phyloP scores from a whole-genome alignment of 2,113 vertebrate genomes.

The Labeo rohita region DNA sequence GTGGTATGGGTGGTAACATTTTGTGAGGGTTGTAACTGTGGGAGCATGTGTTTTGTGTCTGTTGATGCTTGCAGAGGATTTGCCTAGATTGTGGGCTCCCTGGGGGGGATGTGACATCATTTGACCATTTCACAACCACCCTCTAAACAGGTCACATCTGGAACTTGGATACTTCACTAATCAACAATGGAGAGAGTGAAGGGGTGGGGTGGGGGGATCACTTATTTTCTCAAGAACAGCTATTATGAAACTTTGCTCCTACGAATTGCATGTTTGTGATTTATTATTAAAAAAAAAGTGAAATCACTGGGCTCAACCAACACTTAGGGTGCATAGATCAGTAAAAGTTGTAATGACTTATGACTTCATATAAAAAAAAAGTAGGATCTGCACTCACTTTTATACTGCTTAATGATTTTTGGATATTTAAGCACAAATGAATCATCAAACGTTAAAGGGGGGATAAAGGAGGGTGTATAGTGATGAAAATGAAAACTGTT shows the following conservation, averaged over 20 bases:
- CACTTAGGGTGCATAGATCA: no score
- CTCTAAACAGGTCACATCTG: constrained; percentile 50
- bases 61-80: background rate
- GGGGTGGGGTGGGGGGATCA: background rate
- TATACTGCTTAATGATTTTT: no score
- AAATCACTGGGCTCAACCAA: no score
- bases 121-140: background rate
- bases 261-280: background rate
- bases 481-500: no score
- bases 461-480: no score
- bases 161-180: constrained; percentile 46
- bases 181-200: constrained; percentile 43
- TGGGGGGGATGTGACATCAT: constrained; percentile 51
- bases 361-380: no score
- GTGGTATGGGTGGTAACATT: background rate
- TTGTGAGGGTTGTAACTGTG: background rate
- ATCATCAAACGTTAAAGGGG: no score
- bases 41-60: background rate
- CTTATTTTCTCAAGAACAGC: background rate
- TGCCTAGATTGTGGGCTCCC: background rate
- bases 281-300: background rate
- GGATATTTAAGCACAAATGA: no score
- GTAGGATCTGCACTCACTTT: no score
- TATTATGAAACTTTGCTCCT: background rate
- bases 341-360: no score